phyloP scores from a whole-genome alignment of 2,797 vertebrate species.

The Malurus leucopterus region DNA sequence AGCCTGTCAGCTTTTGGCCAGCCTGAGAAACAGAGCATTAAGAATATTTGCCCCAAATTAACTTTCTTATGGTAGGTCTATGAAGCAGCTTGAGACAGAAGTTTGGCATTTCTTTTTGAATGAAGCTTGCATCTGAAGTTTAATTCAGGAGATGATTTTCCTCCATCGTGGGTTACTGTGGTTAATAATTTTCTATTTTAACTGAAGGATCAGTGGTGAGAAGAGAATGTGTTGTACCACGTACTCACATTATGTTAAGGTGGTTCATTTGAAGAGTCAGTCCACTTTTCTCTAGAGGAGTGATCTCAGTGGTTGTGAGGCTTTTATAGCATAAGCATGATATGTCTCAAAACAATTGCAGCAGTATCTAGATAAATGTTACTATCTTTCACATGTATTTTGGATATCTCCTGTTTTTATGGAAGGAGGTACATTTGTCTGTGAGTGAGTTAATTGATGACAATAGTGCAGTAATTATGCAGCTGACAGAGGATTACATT shows the following conservation, averaged over 20 bases:
- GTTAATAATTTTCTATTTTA: not conserved
- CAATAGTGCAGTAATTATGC: not conserved
- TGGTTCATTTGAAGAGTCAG: not conserved
- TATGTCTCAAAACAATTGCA: not conserved
- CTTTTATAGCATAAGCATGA: not conserved
- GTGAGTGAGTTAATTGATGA: not conserved
- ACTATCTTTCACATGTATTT: not conserved
- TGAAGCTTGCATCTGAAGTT: not conserved
- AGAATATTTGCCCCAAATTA: not conserved
- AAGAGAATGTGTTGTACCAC: not conserved
- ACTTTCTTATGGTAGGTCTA: not conserved
- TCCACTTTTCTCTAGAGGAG: not conserved
- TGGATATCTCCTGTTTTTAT: not conserved
- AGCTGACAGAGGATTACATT: not conserved
- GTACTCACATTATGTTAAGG: not conserved
- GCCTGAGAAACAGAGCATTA: not conserved
- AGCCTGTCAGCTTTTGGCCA: not conserved
- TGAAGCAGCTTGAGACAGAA: not conserved
- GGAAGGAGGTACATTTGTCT: not conserved
- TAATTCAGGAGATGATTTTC: not conserved
- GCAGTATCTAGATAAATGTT: not conserved
- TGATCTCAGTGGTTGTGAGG: not conserved
- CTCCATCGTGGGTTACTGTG: not conserved
- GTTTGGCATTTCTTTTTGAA: not conserved
- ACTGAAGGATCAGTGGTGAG: not conserved